phyloP scores from a whole-genome alignment of 1,140 invertebrate species.

The Zaprionus kolodkinae region DNA sequence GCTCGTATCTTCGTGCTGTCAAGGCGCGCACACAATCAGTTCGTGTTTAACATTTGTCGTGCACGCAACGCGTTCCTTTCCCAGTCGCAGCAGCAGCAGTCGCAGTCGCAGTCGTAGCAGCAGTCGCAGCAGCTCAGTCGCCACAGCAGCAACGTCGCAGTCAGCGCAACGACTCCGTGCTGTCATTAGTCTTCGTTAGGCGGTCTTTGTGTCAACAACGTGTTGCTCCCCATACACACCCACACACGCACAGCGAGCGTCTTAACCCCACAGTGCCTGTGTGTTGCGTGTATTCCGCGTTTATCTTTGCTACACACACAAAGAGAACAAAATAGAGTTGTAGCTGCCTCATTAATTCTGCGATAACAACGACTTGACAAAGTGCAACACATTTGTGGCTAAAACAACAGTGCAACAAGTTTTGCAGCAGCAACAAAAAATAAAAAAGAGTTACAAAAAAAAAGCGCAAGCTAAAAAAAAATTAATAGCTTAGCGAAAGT shows the following conservation, averaged over 20 bases:
- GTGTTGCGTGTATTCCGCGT: slow-evolving; percentile 20
- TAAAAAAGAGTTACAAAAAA: slow-evolving; percentile 8
- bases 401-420: slow-evolving; percentile 19
- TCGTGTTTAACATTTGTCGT: slow-evolving; percentile 45
- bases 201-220: slow-evolving; percentile 84
- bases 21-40: slow-evolving; percentile 37
- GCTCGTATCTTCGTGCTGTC: slow-evolving; percentile 17
- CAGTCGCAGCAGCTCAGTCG: background rate
- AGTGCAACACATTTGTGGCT: slow-evolving; percentile 63
- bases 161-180: slow-evolving; percentile 8
- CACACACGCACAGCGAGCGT: slow-evolving; percentile 9
- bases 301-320: slow-evolving; percentile 13
- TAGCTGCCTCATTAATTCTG: slow-evolving; percentile 4
- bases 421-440: slow-evolving; percentile 1
- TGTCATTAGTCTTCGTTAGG: slow-evolving; percentile 81
- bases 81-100: background rate
- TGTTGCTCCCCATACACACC: slow-evolving; percentile 60
- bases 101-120: background rate
- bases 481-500: background rate
- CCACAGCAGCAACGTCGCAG: background rate
- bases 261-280: slow-evolving; percentile 4
- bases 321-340: slow-evolving; percentile 21
- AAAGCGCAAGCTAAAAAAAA: background rate
- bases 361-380: slow-evolving; percentile 5
- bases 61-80: slow-evolving; percentile 26